Evolutionary conservation across 2,113 vertebrate genomes (phyloP), one percentile per base, ranked within the genome.

Genomic region (Edolisoma coerulescens): DNA sequence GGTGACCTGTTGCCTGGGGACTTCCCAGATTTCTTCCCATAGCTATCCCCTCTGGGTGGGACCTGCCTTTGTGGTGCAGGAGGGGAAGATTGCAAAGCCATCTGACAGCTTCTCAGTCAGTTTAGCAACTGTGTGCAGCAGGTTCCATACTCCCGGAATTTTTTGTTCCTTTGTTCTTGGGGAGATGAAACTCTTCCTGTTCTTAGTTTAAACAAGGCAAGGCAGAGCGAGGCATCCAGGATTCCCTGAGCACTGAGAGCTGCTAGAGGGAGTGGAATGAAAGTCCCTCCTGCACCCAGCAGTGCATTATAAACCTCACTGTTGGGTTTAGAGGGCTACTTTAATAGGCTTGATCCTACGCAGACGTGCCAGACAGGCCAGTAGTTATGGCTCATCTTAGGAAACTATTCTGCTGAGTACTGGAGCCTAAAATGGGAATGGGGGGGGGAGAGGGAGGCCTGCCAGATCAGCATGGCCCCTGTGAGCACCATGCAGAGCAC

Each of bases 291-390:
- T 76, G 37, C 59, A 8, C 53, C 83, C 65, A 80, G 27, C 41
- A 39, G 68, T 7, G 52, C 56, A 11, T 68, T 67, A 9, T 16
- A 82, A 33, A 76, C 78, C 59, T 93, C 7, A 3, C 49, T 44
- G 3, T 2, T 61, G 74, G 45, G 27, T 67, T 93, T 77, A 60
- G 67, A 93, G 87, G 71, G 79, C 54, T 75, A 17, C 73, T 94
- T 96, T 92, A 86, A 84, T n/a, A 77, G 86, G 83, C 47, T 89
- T 68, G 96, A 90, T 96, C 93, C 84, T 95, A 67, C 1, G 23
- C 89, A 93, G 96, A 90, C 83, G 28, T 95, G 95, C 95, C 95
- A 89, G 86, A 37, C 90, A 90, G 91, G 47, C 93, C 91, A 81
- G 86, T 90, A 87, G 80, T 81, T 92, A 89, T 70, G 80, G 94